Conservation (phyloP, 2,888 invertebrate species). For the Tachina lurida region DNA sequence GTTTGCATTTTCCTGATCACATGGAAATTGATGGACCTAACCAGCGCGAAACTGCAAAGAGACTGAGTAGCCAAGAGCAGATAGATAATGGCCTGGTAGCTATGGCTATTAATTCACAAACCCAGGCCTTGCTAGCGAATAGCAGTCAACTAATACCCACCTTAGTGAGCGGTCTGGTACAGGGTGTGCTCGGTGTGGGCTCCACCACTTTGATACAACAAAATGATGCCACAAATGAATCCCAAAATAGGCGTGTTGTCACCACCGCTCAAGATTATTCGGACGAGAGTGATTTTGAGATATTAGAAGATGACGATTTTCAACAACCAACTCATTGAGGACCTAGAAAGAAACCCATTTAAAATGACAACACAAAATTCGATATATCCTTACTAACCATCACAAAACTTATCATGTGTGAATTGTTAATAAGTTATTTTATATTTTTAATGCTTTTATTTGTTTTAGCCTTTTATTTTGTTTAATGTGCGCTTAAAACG, state of each 20-base stretch:
- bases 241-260: slow-evolving; percentile 73
- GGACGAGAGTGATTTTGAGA: slow-evolving; percentile 82
- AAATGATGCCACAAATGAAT: slow-evolving; percentile 42
- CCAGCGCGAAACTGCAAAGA: slow-evolving; percentile 26
- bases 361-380: slow-evolving; percentile 44
- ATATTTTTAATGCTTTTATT: slow-evolving; percentile 5
- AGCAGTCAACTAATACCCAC: slow-evolving; percentile 76
- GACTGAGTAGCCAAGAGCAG: slow-evolving; percentile 41
- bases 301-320: slow-evolving; percentile 81
- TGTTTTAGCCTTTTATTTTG: slow-evolving; percentile 4
- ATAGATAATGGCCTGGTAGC: slow-evolving; percentile 67
- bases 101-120: slow-evolving; percentile 72
- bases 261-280: slow-evolving; percentile 77
- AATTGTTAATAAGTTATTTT: slow-evolving; percentile 39
- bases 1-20: slow-evolving; percentile 80
- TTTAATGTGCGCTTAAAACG: slow-evolving; percentile 29
- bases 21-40: slow-evolving; percentile 75
- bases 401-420: slow-evolving; percentile 45
- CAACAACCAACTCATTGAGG: slow-evolving; percentile 73
- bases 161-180: slow-evolving; percentile 78
- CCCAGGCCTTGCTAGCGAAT: slow-evolving; percentile 74
- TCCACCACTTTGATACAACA: slow-evolving; percentile 16
- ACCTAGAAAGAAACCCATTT: slow-evolving; percentile 1
- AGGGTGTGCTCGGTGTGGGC: slow-evolving; percentile 73
- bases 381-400: background rate